Evolutionary conservation across 2,797 vertebrate genomes (phyloP), one percentile per base, ranked within the genome.

Genomic region (Parauchenoglanis punctatus): DNA sequence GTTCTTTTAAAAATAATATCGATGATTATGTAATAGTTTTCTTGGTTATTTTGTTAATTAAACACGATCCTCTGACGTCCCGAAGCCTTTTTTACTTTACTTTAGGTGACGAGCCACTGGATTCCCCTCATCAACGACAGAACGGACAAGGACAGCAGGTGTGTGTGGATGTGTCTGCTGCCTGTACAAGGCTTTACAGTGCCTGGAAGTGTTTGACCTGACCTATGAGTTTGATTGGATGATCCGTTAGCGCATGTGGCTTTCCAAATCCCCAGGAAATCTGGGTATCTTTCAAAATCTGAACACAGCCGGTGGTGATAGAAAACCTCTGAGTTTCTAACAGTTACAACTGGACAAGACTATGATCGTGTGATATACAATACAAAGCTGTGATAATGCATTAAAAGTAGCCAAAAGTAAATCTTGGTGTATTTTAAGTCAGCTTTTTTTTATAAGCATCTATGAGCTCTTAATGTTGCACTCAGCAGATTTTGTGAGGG

Each of bases 81-180:
- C 59, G 90, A 89, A 82, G 85, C 67, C 82, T 52, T 8, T 67
- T 87, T 86, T 23, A 70, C 20, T 78, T 88, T 87, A 13, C 90
- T 89, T 28, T 90, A 99, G 98, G 98, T 99, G 93, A 99, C 98
- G 6, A 99, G 98, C 93, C 97, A 98, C 89, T 99, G 99, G 98
- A 99, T 99, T 95, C 99, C 99, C 86, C 97, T 99, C 86, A 99
- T 99, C 94, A 99, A 97, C 91, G 98, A 99, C 94, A 96, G 97
- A 93, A 99, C 96, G 28, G 98, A 99, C 93, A 99, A 99, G 94
- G 99, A 99, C 87, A 99, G 97, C 97, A 98, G 99, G 99, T 99
- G 95, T 87, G 98, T 88, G 92, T 90, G 77, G 20, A 28, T 17
- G 31, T 67, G 58, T 54, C 18, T 85, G 87, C 4, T 20, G 46